Evolutionary conservation across 2,113 vertebrate genomes (phyloP).

Genomic region (Mirounga angustirostris): DNA sequence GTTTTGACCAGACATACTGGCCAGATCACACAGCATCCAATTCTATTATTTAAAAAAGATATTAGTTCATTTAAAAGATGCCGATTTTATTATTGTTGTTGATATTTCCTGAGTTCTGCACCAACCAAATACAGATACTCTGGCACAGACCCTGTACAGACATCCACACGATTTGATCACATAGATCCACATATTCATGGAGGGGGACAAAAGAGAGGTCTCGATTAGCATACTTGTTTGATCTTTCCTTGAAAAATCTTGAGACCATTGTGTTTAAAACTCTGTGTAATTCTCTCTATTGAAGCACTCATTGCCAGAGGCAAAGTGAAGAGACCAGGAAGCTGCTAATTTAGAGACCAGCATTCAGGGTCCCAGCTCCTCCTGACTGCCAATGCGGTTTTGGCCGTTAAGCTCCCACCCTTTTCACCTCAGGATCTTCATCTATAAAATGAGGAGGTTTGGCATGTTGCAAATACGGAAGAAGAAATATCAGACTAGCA

Average conservation of each 20-base stretch:
- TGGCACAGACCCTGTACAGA: neutral
- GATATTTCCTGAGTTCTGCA: neutral
- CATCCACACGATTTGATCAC: neutral
- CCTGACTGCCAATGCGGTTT: neutral
- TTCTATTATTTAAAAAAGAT: slow-evolving; percentile 4
- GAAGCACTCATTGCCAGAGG: neutral
- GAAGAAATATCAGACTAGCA: neutral
- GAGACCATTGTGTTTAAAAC: slow-evolving; percentile 27
- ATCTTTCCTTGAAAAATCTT: slow-evolving; percentile 21
- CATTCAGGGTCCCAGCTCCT: neutral
- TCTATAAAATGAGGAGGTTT: neutral
- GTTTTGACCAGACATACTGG: neutral
- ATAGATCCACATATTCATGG: neutral
- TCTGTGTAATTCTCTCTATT: neutral
- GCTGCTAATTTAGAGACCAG: neutral
- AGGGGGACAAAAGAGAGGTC: neutral
- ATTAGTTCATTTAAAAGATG: slow-evolving; percentile 38
- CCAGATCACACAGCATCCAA: neutral
- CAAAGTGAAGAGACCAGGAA: neutral
- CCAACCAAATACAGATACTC: neutral
- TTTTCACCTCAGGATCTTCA: neutral
- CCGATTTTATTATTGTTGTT: neutral
- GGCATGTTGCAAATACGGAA: neutral
- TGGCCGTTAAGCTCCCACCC: neutral
- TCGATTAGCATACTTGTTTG: slow-evolving; percentile 19